Evolutionary conservation across 1,140 invertebrate genomes (phyloP).

Genomic region (Lepidostoma basale): DNA sequence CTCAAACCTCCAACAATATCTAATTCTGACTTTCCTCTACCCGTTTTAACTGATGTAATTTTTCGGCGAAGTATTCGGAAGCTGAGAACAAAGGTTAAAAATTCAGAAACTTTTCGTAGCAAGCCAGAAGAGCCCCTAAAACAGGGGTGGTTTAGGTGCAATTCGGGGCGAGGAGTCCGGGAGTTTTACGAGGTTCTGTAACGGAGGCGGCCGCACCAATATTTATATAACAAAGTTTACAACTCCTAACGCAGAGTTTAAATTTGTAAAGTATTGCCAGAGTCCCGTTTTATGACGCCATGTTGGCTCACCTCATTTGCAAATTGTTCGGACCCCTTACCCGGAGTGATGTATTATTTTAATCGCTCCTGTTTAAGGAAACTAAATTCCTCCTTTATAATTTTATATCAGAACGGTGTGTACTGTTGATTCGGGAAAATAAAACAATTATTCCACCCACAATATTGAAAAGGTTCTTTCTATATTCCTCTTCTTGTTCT

Average conservation of each 20-base stretch:
- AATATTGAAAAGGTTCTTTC: too few species aligned
- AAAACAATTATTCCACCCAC: too few species aligned
- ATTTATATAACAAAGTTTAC: conserved; percentile 46
- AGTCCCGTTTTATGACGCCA: conserved; percentile 39
- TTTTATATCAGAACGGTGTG: too few species aligned
- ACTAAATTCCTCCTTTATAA: too few species aligned
- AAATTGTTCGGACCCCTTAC: conserved; percentile 35
- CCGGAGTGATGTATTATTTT: conserved; percentile 17
- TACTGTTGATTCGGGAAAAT: too few species aligned
- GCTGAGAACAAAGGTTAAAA: background rate
- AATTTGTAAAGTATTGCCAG: conserved; percentile 43
- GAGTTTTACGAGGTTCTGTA: background rate
- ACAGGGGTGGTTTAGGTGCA: background rate
- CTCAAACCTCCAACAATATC: background rate
- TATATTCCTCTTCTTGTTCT: too few species aligned
- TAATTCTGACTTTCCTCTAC: conserved; percentile 18
- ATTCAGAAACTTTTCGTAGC: background rate
- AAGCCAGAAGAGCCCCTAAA: background rate
- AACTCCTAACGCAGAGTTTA: conserved; percentile 43
- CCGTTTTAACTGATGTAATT: background rate
- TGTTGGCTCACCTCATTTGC: conserved; percentile 43
- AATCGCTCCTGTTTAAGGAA: too few species aligned
- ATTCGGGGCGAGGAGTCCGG: background rate
- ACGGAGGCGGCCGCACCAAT: conserved; percentile 25
- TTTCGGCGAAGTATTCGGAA: background rate